These are phyloP conservation scores for Leptobrachium ailaonicum DNA, from an alignment of 2,113 vertebrate species.

Conservation along the genomic window DNA sequence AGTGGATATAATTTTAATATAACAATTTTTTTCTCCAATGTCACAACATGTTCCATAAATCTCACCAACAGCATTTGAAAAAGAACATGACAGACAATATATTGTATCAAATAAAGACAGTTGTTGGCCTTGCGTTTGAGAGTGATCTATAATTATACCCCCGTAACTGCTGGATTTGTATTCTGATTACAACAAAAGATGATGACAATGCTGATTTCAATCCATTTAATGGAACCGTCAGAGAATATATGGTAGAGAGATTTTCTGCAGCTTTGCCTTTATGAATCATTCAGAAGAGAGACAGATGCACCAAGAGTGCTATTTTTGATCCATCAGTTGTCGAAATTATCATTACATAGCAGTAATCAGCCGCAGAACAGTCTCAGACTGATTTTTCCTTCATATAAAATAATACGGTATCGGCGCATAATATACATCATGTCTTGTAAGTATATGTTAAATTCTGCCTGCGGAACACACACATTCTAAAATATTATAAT, in stretches of 20 bases:
- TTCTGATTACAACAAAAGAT: constrained; percentile 23
- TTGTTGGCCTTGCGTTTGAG: background rate
- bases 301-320: background rate
- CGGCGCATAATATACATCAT: background rate
- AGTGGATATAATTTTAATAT: too few relatives aligned
- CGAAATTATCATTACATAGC: constrained; percentile 23
- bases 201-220: constrained; percentile 19
- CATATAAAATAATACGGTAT: constrained; percentile 8
- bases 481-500: constrained; percentile 1
- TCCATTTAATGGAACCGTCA: background rate
- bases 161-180: constrained; percentile 23
- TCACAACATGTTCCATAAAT: too few relatives aligned
- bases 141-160: background rate
- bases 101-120: background rate
- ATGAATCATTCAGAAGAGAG: constrained; percentile 37
- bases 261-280: background rate
- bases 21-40: too few relatives aligned
- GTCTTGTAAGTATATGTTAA: background rate
- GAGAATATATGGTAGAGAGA: background rate
- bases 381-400: constrained; percentile 5
- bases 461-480: background rate
- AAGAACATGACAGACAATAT: background rate
- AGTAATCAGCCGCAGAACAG: constrained; percentile 8
- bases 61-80: background rate
- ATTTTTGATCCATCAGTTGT: constrained; percentile 17